Conservation (phyloP, 2,113 vertebrate genomes). For the Pachycephala philippinensis region DNA sequence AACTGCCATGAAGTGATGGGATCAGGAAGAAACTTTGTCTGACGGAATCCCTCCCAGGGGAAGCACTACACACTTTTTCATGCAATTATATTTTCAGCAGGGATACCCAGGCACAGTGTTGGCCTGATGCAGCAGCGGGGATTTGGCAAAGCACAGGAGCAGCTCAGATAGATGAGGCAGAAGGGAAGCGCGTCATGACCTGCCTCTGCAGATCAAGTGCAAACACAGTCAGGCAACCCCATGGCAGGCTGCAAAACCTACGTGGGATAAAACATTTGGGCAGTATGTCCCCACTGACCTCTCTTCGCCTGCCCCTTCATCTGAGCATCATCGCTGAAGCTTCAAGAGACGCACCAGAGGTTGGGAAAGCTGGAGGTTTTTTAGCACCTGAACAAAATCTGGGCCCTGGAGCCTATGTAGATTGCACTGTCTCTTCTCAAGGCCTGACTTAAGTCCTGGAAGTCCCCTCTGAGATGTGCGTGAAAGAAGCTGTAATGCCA, state of each 20-base stretch:
- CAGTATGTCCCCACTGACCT: background rate
- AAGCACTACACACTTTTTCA: background rate
- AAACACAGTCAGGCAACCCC: background rate
- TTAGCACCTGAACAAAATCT: background rate
- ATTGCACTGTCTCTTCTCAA: background rate
- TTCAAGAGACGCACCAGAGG: background rate
- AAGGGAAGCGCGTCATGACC: background rate
- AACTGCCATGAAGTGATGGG: background rate
- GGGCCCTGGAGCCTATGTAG: background rate
- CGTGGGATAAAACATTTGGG: rapidly evolving
- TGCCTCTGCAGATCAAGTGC: background rate
- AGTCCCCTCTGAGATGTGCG: background rate
- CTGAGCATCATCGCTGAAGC: background rate
- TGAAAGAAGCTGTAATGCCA: background rate
- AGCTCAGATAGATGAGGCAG: rapidly evolving
- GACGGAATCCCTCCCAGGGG: background rate
- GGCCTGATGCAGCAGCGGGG: rapidly evolving
- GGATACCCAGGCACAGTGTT: background rate
- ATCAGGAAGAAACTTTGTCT: background rate
- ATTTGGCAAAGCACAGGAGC: background rate
- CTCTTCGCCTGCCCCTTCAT: background rate
- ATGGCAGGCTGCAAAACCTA: background rate
- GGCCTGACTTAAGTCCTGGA: background rate
- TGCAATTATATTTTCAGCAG: background rate
- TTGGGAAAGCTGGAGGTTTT: background rate